Evolutionary conservation across 1,140 invertebrate species (phyloP).

Genomic region (Propsilocerus akamusi): DNA sequence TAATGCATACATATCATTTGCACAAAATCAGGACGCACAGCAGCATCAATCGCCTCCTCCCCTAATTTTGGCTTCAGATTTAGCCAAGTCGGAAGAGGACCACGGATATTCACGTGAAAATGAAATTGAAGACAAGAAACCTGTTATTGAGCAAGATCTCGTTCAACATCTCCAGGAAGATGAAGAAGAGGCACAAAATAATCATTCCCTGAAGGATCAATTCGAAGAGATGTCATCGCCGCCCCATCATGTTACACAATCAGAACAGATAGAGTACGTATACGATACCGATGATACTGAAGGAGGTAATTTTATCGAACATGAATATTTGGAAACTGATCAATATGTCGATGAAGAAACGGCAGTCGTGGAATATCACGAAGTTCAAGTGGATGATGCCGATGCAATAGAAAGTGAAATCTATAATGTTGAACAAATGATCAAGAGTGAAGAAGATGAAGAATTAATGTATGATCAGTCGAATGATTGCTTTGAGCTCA

Average conservation of each 20-base stretch:
- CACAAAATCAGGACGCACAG: too few species aligned
- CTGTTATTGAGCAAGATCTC: background rate
- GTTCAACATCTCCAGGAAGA: too few species aligned
- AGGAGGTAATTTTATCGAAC: background rate
- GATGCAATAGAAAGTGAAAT: background rate
- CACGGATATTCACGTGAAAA: background rate
- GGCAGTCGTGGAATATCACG: background rate
- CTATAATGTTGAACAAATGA: background rate
- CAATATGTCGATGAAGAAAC: background rate
- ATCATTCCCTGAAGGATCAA: too few species aligned
- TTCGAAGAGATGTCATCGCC: too few species aligned
- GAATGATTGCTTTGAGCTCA: background rate
- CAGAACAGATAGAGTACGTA: background rate
- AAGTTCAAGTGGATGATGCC: background rate
- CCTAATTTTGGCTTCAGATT: too few species aligned
- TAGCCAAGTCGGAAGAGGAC: background rate
- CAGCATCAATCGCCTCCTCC: too few species aligned
- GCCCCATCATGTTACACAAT: too few species aligned
- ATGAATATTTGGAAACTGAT: too few species aligned
- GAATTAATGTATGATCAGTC: too few species aligned
- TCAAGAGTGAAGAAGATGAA: background rate
- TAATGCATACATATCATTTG: too few species aligned
- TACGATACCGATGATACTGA: background rate
- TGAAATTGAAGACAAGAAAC: background rate
- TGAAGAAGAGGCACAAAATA: too few species aligned